Base-by-base conservation (phyloP, 1,140 invertebrate species). In the Atta cephalotes region DNA sequence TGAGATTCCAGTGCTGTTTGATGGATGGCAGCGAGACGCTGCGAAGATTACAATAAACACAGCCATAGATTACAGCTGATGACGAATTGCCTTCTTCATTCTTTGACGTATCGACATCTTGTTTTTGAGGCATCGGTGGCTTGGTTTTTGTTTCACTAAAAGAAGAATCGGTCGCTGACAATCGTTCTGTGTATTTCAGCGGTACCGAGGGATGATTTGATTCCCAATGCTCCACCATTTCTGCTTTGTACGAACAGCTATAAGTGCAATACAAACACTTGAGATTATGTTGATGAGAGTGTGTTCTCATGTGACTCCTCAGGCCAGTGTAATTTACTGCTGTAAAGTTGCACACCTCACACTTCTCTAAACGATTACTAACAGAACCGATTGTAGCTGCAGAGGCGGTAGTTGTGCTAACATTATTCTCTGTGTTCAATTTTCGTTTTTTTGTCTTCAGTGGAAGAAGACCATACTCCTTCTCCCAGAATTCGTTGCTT, bases 401-500 rank as follows among this genome's bases (percentile, higher is more conserved):
- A 0, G 35, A 39, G 35, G 3, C 7, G 12, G 65, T 60, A 3
- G 1, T 18, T 0, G 39, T 62, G 4, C 78, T 62, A 18, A 58
- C 2, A 66, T 49, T 14, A 6, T 71, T 51, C 35, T 80, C 9
- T 3, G n/a, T 1, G 53, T 87, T 80, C 2, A 25, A n/a, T 45
- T 87, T 91, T 0, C 90, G 81, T 16, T 93, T 63, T 90, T 92
- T 87, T 78, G 90, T 3, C 16, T 92, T 92, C 0, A 89, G 91
- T 0, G 87, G 82, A 0, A 76, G 76, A 0, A 91, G 66, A 6
- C 94, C 94, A 28, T 95, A 95, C 21, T 95, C 95, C 0, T 92
- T 92, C 16, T 89, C 88, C 95, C 95, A 95, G 77, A 95, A 95
- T 21, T 94, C 93, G 21, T 94, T 89, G 0, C 85, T 93, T 14